Conservation (phyloP, 1,140 invertebrate genomes). For the Drosophila lini region DNA sequence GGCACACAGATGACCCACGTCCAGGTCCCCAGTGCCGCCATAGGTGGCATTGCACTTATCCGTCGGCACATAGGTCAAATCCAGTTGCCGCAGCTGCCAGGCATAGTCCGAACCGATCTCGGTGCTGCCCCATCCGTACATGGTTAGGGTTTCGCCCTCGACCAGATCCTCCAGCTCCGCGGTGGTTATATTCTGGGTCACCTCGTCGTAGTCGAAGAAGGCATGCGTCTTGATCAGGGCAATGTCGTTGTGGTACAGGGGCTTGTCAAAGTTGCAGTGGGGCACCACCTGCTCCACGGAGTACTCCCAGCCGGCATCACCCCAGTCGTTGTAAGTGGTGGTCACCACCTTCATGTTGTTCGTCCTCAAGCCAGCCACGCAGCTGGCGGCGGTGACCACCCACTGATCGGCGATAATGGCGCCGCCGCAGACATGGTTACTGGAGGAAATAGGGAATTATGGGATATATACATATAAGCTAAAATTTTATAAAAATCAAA, state of each 20-base stretch:
- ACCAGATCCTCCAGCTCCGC: slow-evolving; percentile 50
- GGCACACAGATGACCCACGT: slow-evolving; percentile 86
- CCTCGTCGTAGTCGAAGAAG: slow-evolving; percentile 84
- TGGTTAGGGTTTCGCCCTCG: slow-evolving; percentile 73
- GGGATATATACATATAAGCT: not conserved
- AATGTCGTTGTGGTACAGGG: slow-evolving; percentile 85
- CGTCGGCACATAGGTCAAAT: slow-evolving; percentile 58
- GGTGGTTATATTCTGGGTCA: slow-evolving; percentile 84
- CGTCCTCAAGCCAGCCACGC: slow-evolving; percentile 62
- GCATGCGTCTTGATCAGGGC: slow-evolving; percentile 84
- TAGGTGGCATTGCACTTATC: slow-evolving; percentile 52
- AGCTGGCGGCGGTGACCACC: slow-evolving; percentile 85
- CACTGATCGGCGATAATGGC: slow-evolving; percentile 79
- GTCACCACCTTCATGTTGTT: slow-evolving; percentile 59
- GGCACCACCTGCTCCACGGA: slow-evolving; percentile 55
- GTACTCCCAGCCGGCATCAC: slow-evolving; percentile 55
- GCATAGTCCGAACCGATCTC: slow-evolving; percentile 26
- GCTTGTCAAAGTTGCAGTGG: slow-evolving; percentile 78
- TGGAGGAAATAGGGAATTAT: slow-evolving; percentile 1
- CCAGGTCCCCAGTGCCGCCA: slow-evolving; percentile 42
- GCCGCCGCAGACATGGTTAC: slow-evolving; percentile 84
- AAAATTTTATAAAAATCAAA: not conserved
- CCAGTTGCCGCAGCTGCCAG: slow-evolving; percentile 60
- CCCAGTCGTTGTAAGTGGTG: slow-evolving; percentile 73
- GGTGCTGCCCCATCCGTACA: slow-evolving; percentile 86